phyloP scores from a whole-genome alignment of 2,113 vertebrate species.

The Planiliza haematocheilus region DNA sequence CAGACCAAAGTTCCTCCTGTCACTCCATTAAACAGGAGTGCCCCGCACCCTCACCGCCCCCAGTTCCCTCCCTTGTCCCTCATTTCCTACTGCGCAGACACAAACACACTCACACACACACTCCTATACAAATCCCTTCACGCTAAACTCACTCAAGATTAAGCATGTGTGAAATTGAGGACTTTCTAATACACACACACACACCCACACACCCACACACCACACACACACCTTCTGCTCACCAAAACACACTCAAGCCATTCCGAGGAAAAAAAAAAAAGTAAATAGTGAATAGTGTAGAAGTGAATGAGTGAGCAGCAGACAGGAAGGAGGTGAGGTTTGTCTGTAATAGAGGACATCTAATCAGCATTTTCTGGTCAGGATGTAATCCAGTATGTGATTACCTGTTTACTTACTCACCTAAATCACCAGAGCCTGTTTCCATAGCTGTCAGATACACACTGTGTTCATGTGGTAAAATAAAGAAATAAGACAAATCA shows the following conservation, averaged over 20 bases:
- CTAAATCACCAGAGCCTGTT: background rate
- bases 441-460: background rate
- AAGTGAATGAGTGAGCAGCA: conserved; percentile 32
- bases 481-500: too few species aligned
- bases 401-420: conserved; percentile 6
- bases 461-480: background rate
- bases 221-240: conserved; percentile 82
- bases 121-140: conserved; percentile 94
- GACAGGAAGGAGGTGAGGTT: conserved; percentile 42
- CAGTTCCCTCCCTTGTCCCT: conserved; percentile 60
- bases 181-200: conserved; percentile 90
- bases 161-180: conserved; percentile 99
- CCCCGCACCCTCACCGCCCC: conserved; percentile 83
- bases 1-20: conserved; percentile 68
- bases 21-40: conserved; percentile 65
- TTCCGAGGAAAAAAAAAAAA: conserved; percentile 14
- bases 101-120: conserved; percentile 65
- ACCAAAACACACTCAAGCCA: conserved; percentile 47
- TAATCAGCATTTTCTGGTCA: conserved; percentile 11
- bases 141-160: conserved; percentile 96
- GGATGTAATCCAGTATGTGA: conserved; percentile 9
- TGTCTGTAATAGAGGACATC: background rate
- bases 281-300: background rate
- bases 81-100: conserved; percentile 89
- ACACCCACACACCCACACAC: conserved; percentile 73